Evolutionary conservation across 2,888 invertebrate species (phyloP).

Genomic region (Drosophila borealis): DNA sequence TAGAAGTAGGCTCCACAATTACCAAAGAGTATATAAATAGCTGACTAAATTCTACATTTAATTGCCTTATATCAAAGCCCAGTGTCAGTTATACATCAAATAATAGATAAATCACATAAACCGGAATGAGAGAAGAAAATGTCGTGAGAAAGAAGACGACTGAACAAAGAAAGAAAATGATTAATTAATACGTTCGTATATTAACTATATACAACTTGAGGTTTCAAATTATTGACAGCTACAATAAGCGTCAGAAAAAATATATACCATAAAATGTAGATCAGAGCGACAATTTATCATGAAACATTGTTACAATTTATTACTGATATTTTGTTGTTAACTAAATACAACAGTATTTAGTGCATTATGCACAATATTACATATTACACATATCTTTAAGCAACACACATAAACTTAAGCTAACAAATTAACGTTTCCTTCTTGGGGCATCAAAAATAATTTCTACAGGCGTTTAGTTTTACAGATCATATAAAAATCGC

Average conservation of each 20-base stretch:
- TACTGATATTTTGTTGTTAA: constrained; percentile 66
- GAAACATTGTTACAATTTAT: constrained; percentile 70
- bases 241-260: too few relatives aligned
- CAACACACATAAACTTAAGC: constrained; percentile 32
- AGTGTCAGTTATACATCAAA: constrained; percentile 35
- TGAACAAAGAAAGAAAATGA: background rate
- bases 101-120: constrained; percentile 29
- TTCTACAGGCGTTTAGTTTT: constrained; percentile 27
- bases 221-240: too few relatives aligned
- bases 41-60: constrained; percentile 33
- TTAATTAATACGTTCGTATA: background rate
- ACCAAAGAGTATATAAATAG: constrained; percentile 41
- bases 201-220: too few relatives aligned
- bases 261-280: too few relatives aligned
- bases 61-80: constrained; percentile 44
- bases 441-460: constrained; percentile 11
- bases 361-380: constrained; percentile 37
- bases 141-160: constrained; percentile 1
- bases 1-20: constrained; percentile 46
- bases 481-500: constrained; percentile 34
- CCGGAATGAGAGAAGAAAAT: constrained; percentile 27
- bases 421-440: constrained; percentile 3
- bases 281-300: background rate
- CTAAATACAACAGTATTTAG: constrained; percentile 63
- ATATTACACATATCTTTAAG: constrained; percentile 43